Percentiles rank a stretch among this genome's conserved stretches.
These are phyloP conservation scores for Drosophila athabasca DNA, from an alignment of 1,140 invertebrate genomes.

Conservation along the genomic window DNA sequence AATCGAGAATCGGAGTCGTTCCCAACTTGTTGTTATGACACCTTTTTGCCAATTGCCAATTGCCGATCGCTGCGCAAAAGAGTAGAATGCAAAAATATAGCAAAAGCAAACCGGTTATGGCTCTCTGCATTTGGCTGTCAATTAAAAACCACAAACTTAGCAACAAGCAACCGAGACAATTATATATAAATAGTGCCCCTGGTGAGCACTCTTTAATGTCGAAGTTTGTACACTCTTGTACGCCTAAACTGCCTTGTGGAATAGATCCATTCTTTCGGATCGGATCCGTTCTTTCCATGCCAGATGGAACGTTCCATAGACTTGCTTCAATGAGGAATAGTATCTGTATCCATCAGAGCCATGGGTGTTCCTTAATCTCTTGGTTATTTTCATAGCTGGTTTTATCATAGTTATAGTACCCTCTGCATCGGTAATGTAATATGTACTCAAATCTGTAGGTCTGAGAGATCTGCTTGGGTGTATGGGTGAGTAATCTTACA, in stretches of 20 bases:
- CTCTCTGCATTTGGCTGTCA: constrained; percentile 66
- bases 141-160: constrained; percentile 57
- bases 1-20: constrained; percentile 41
- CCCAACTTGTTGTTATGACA: constrained; percentile 60
- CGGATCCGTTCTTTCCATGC: too few species aligned
- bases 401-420: too few species aligned
- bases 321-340: too few species aligned
- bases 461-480: constrained; percentile 11
- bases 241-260: too few species aligned
- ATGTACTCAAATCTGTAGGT: neutral
- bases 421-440: neutral
- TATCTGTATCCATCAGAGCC: too few species aligned
- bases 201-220: too few species aligned
- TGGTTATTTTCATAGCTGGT: neutral
- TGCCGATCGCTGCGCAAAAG: constrained; percentile 45
- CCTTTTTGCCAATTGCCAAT: constrained; percentile 37
- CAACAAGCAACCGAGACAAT: constrained; percentile 25
- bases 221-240: too few species aligned
- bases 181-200: constrained; percentile 11
- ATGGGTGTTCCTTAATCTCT: too few species aligned
- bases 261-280: too few species aligned
- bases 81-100: constrained; percentile 61
- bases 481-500: constrained; percentile 56
- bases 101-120: constrained; percentile 55
- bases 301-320: too few species aligned